These are phyloP conservation scores for Callospermophilus lateralis DNA, from an alignment of 2,113 vertebrate species.

Conservation along the genomic window DNA sequence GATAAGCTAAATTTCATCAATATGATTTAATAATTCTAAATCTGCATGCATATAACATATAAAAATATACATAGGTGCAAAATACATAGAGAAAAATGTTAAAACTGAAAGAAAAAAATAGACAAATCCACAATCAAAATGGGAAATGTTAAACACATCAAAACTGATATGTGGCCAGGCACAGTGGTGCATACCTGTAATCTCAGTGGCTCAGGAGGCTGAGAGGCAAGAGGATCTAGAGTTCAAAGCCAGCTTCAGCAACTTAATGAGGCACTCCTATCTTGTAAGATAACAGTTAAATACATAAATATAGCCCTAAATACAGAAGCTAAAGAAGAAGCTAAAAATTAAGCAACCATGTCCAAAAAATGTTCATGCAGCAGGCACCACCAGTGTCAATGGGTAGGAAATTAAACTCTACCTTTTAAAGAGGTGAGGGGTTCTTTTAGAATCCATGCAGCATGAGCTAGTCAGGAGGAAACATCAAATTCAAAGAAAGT, in stretches of 20 bases:
- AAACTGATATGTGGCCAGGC: not conserved
- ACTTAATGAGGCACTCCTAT: too few relatives aligned
- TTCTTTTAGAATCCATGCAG: not conserved
- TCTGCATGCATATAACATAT: not conserved
- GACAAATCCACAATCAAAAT: constrained; percentile 3
- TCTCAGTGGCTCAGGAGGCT: too few relatives aligned
- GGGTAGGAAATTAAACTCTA: not conserved
- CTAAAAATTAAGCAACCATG: not conserved
- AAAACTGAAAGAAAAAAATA: not conserved
- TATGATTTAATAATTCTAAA: constrained; percentile 33
- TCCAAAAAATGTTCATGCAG: not conserved
- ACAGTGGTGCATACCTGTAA: too few relatives aligned
- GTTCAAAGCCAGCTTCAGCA: too few relatives aligned
- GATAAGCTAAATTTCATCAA: not conserved
- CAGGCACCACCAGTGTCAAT: not conserved
- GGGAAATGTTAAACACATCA: not conserved
- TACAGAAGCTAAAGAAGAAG: not conserved
- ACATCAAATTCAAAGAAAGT: not conserved
- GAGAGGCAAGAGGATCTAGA: too few relatives aligned
- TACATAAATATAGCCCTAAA: not conserved
- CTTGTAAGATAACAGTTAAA: not conserved
- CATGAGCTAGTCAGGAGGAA: too few relatives aligned
- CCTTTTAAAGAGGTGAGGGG: not conserved
- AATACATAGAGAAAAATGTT: not conserved
- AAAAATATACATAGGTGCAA: not conserved